Conservation (phyloP, 1,140 invertebrate genomes). For the Drosophila asahinai region DNA sequence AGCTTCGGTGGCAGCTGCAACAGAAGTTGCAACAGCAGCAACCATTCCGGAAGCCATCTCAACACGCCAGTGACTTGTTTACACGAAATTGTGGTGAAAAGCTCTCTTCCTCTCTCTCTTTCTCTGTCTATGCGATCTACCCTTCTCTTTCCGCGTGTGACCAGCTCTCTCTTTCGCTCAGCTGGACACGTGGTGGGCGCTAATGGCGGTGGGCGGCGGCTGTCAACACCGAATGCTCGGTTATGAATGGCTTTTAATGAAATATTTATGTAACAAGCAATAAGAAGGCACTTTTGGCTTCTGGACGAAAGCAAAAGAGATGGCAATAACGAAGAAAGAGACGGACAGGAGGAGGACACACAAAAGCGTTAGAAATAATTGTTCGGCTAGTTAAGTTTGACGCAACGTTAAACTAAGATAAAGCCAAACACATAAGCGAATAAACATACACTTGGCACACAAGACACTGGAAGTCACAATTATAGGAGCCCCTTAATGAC, state of each 20-base stretch:
- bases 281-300: constrained; percentile 52
- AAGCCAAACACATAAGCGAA: constrained; percentile 40
- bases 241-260: constrained; percentile 79
- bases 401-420: constrained; percentile 52
- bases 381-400: constrained; percentile 60
- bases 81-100: constrained; percentile 74
- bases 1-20: constrained; percentile 34
- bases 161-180: constrained; percentile 15
- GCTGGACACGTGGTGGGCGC: constrained; percentile 61
- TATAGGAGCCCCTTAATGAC: background rate
- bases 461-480: background rate
- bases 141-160: constrained; percentile 11
- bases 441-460: constrained; percentile 31
- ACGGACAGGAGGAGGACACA: background rate
- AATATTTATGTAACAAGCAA: constrained; percentile 78
- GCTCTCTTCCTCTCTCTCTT: constrained; percentile 37
- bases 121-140: constrained; percentile 10
- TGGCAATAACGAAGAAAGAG: background rate
- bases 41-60: constrained; percentile 21
- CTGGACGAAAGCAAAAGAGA: constrained; percentile 26
- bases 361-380: constrained; percentile 52
- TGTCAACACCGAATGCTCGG: constrained; percentile 61
- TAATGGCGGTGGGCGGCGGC: constrained; percentile 38
- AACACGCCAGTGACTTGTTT: constrained; percentile 47
- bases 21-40: constrained; percentile 36